Conservation (phyloP, 1,140 invertebrate species). For the Zaprionus inermis region DNA sequence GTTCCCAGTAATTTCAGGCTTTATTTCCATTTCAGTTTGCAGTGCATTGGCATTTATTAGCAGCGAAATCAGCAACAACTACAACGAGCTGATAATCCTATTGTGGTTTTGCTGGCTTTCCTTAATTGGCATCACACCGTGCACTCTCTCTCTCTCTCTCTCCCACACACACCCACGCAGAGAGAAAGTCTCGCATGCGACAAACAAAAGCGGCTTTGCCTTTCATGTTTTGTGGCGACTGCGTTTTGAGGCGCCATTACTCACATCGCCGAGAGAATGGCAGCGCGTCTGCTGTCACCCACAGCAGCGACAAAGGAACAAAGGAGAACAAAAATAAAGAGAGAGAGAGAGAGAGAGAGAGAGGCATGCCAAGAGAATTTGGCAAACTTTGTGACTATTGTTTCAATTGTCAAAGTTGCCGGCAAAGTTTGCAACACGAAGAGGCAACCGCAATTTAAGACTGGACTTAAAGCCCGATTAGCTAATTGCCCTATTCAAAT, state of each 20-base stretch:
- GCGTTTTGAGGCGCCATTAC: conserved; percentile 81
- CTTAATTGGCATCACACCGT: conserved; percentile 66
- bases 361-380: conserved; percentile 7
- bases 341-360: not conserved
- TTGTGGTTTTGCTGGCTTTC: conserved; percentile 65
- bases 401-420: conserved; percentile 67
- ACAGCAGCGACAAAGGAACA: not conserved
- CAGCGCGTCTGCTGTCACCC: conserved; percentile 22
- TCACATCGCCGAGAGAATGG: conserved; percentile 59
- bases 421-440: conserved; percentile 49
- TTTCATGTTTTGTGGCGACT: conserved; percentile 73
- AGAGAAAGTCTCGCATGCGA: conserved; percentile 28
- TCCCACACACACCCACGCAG: conserved; percentile 25
- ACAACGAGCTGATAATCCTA: conserved; percentile 67
- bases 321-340: not conserved
- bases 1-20: not conserved
- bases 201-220: conserved; percentile 77
- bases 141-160: conserved; percentile 20
- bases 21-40: conserved; percentile 49
- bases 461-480: conserved; percentile 62
- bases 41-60: conserved; percentile 59
- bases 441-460: conserved; percentile 29
- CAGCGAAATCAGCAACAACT: conserved; percentile 33
- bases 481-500: conserved; percentile 62
- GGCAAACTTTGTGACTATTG: conserved; percentile 60